These are phyloP conservation scores for Cryptotermes secundus DNA, from an alignment of 1,140 invertebrate genomes.

Conservation along the genomic window DNA sequence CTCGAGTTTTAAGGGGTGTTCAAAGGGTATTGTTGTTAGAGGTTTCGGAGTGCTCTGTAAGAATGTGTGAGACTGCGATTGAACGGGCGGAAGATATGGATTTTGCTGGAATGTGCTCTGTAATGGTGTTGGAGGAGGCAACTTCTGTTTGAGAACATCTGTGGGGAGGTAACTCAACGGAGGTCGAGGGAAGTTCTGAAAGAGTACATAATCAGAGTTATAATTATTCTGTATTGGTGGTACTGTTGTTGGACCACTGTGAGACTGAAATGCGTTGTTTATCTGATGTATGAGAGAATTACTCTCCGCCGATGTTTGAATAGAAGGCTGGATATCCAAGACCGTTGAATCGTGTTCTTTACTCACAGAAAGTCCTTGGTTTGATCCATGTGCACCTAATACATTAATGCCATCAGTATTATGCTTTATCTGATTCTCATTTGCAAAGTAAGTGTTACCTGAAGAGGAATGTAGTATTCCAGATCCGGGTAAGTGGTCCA, in stretches of 20 bases:
- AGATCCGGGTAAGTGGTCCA: neutral
- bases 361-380: neutral
- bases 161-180: neutral
- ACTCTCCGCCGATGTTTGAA: constrained; percentile 27
- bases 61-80: neutral
- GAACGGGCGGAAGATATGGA: neutral
- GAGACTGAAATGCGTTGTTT: neutral
- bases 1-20: neutral
- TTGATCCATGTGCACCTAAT: neutral
- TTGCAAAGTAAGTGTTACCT: neutral
- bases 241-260: neutral
- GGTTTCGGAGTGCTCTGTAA: neutral
- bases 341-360: neutral
- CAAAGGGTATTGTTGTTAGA: neutral
- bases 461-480: neutral
- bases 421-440: neutral
- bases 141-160: neutral
- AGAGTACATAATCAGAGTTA: neutral
- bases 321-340: constrained; percentile 26
- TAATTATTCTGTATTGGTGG: neutral
- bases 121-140: constrained; percentile 22
- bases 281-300: constrained; percentile 30
- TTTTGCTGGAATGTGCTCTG: constrained; percentile 26
- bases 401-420: neutral
- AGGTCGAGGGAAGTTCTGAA: neutral